A percentile compares a stretch with the other conserved stretches of the same genome.
Conservation (phyloP, 2,797 vertebrate genomes). For the Micromesistius poutassou region DNA sequence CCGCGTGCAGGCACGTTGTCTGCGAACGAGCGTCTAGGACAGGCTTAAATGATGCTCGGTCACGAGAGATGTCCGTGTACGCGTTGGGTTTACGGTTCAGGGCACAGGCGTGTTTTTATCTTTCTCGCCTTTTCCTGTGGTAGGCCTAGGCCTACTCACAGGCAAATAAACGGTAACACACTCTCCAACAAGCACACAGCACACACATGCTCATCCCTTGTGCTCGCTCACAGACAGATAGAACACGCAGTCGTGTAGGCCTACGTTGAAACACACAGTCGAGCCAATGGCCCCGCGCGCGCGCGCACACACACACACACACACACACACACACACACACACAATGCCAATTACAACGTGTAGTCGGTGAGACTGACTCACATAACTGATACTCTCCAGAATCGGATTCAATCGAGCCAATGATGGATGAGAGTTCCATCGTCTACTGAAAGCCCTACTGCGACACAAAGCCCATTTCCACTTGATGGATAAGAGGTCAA, state of each 20-base stretch:
- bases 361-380: conserved; percentile 52
- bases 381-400: conserved; percentile 45
- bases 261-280: neutral
- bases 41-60: neutral
- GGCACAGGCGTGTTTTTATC: neutral
- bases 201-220: neutral
- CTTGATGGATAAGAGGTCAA: conserved; percentile 52
- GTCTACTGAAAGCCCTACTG: conserved; percentile 35
- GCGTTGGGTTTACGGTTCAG: neutral
- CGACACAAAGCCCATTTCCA: conserved; percentile 34
- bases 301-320: conserved; percentile 8
- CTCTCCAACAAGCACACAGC: neutral
- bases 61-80: no score
- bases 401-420: conserved; percentile 47
- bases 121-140: neutral
- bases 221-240: neutral
- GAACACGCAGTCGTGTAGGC: neutral
- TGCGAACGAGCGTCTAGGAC: neutral
- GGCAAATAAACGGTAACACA: neutral
- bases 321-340: conserved; percentile 22
- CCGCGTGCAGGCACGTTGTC: neutral
- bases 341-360: conserved; percentile 36
- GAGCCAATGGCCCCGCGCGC: neutral
- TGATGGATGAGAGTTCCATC: conserved; percentile 53
- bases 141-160: no score